Percentiles rank a stretch among this genome's conserved stretches.
Conservation (phyloP, 2,888 invertebrate species). For the Abscondita cerata region DNA sequence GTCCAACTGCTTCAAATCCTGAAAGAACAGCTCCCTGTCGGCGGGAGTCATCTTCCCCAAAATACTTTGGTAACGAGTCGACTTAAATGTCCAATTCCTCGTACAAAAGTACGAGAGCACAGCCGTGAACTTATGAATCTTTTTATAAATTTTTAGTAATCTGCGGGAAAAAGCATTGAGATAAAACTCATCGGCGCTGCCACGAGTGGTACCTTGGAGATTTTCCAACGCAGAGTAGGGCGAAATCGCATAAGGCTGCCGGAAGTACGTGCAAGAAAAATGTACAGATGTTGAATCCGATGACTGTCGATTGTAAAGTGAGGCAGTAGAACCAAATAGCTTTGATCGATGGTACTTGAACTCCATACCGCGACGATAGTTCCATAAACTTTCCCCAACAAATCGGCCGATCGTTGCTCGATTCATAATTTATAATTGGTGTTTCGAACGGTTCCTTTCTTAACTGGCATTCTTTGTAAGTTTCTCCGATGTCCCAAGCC, state of each 20-base stretch:
- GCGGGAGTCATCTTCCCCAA: conserved; percentile 61
- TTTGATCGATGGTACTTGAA: conserved; percentile 65
- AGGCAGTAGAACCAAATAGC: conserved; percentile 76
- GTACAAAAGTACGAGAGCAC: conserved; percentile 80
- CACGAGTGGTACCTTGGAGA: conserved; percentile 62
- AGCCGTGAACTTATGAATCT: conserved; percentile 78
- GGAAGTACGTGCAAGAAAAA: conserved; percentile 73
- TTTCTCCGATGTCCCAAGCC: conserved; percentile 70
- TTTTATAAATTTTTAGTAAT: conserved; percentile 80
- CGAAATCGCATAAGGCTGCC: conserved; percentile 67
- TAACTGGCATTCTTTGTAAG: conserved; percentile 30
- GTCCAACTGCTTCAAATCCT: conserved; percentile 75
- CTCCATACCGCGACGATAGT: conserved; percentile 64
- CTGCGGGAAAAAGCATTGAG: conserved; percentile 55
- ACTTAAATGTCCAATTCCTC: conserved; percentile 73
- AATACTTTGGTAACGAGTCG: conserved; percentile 66
- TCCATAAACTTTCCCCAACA: conserved; percentile 76
- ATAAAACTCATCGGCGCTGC: no score
- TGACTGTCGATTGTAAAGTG: conserved; percentile 66
- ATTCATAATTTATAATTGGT: conserved; percentile 87
- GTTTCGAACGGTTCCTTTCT: conserved; percentile 53
- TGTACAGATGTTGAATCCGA: conserved; percentile 65
- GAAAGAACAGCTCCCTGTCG: conserved; percentile 71
- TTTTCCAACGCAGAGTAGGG: conserved; percentile 64
- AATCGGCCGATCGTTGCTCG: conserved; percentile 82